Percentiles rank a stretch among this genome's conserved stretches.
These are phyloP conservation scores for Halcyon smyrnensis DNA, from an alignment of 2,797 vertebrate species.

Conservation along the genomic window DNA sequence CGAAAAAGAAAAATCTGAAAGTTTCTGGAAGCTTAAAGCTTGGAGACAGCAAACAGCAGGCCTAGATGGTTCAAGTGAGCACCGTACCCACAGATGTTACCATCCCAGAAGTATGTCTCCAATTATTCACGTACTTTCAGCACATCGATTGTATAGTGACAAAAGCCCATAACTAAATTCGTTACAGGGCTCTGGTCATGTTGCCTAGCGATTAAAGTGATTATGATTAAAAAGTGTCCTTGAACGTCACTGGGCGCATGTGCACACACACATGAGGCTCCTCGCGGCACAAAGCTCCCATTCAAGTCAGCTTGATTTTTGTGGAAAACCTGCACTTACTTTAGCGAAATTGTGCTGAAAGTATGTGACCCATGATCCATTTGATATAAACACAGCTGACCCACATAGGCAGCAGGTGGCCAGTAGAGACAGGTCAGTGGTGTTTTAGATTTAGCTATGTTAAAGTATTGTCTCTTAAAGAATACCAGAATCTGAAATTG, in stretches of 20 bases:
- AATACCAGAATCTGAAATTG: not conserved
- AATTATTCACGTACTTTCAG: not conserved
- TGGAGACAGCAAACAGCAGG: not conserved
- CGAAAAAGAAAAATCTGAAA: not conserved
- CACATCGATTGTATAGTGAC: not conserved
- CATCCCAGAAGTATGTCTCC: fast-evolving
- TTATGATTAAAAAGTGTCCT: conserved; percentile 6
- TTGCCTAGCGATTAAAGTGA: conserved; percentile 2
- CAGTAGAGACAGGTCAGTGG: not conserved
- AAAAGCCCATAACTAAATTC: conserved; percentile 29
- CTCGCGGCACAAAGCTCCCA: not conserved
- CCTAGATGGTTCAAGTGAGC: not conserved
- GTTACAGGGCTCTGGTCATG: not conserved
- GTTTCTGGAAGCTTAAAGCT: not conserved
- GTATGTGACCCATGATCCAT: not conserved
- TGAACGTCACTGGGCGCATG: not conserved
- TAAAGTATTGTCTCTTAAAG: not conserved
- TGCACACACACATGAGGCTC: not conserved
- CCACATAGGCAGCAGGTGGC: not conserved
- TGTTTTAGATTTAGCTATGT: not conserved
- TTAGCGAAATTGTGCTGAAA: not conserved
- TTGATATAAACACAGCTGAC: not conserved
- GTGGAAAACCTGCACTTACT: not conserved
- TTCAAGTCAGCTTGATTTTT: not conserved
- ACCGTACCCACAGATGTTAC: not conserved